Percentiles rank a stretch among this genome's conserved stretches.
Conservation (phyloP, 30 jellyfish, hydroid and myxozoan species). For the Turritopsis dohrnii region DNA sequence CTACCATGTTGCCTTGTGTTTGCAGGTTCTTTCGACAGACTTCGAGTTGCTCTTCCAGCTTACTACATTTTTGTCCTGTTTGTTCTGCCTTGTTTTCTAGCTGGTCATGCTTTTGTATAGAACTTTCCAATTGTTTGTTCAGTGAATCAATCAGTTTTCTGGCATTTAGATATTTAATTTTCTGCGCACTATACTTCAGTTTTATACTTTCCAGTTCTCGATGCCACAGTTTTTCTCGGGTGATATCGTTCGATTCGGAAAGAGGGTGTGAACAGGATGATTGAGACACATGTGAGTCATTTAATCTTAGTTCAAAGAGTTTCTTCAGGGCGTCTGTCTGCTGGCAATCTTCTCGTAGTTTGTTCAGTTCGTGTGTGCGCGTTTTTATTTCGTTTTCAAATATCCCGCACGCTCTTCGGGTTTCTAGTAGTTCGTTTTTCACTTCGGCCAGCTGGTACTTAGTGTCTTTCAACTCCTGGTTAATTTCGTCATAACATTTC, state of each 20-base stretch:
- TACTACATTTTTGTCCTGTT: constrained; percentile 53
- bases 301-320: constrained; percentile 42
- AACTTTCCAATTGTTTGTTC: constrained; percentile 55
- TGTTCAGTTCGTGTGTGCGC: constrained; percentile 42
- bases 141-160: constrained; percentile 72
- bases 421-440: constrained; percentile 52
- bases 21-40: constrained; percentile 67
- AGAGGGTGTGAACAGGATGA: constrained; percentile 3
- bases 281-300: constrained; percentile 51
- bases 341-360: constrained; percentile 45
- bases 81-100: constrained; percentile 45
- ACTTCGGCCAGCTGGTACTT: constrained; percentile 1
- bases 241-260: constrained; percentile 14
- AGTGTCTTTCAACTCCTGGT: constrained; percentile 27
- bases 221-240: constrained; percentile 28
- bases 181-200: constrained; percentile 69
- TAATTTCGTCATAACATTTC: constrained; percentile 31
- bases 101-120: constrained; percentile 26
- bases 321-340: constrained; percentile 44
- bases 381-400: constrained; percentile 56
- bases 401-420: constrained; percentile 50
- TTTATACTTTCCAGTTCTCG: constrained; percentile 77
- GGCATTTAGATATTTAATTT: constrained; percentile 80
- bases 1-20: constrained; percentile 85
- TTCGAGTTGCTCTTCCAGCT: constrained; percentile 67